Base-by-base conservation (phyloP, 1,140 invertebrate genomes). In the Ceratina calcarata region DNA sequence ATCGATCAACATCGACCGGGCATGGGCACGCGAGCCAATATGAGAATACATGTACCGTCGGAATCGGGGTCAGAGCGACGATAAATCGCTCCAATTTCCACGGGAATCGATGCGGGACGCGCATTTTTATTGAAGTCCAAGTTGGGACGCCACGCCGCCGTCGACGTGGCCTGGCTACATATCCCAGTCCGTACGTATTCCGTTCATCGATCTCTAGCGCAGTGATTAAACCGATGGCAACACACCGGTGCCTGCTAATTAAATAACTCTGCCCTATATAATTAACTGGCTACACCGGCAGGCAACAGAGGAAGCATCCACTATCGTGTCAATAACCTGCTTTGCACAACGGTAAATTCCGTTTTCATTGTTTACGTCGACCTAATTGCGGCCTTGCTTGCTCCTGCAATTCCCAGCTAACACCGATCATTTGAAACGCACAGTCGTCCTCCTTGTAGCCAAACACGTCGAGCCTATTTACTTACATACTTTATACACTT, bases 121-220 rank as follows among this genome's bases (percentile, higher is more conserved):
- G 22, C 18, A 65, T 68, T 83, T 85, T 85, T 85, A 85, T 85
- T 85, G 84, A 85, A 85, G 79, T 84, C 68, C 78, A 83, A 76
- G 67, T 65, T n/a, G 82, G 62, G 60, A 58, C 68, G 65, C 72
- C 71, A 53, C 24, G n/a, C n/a, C n/a, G n/a, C 37, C 37, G 37
- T 45, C 37, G 37, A 45, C 37, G 37, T 45, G 8, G 37, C 37
- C 37, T 10, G 37, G 37, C 37, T 45, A 45, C 37, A 45, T 45
- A 45, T 32, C 27, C 27, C 27, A 4, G 27, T 32, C 37, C 37
- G 37, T 45, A 16, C 24, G 51, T 20, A 67, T 81, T 27, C 60
- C 24, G 51, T 72, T 20, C 60, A 75, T 83, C 81, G 66, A 83
- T 74, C 68, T 64, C 37, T 6, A 6, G 37, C 53, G 24, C 49